Base-by-base conservation (phyloP, 2,113 vertebrate species). In the Telmatochromis sp. region DNA sequence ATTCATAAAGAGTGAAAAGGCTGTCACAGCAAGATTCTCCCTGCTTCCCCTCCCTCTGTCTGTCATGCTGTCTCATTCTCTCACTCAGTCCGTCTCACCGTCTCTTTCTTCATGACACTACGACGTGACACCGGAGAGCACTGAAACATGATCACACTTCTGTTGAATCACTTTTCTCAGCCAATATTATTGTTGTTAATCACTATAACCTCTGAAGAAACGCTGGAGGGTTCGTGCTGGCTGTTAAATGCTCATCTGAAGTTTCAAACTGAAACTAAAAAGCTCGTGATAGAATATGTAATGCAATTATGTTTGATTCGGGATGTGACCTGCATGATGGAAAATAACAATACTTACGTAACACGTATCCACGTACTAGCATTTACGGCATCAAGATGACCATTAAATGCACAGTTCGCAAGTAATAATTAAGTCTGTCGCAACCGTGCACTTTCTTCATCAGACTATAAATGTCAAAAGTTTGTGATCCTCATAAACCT, bases 1-100 rank as follows among this genome's bases (percentile, higher is more conserved):
- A 89, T 93, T 95, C 91, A 93, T 80, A 87, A 90, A 83, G 85
- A 90, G 85, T 93, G 85, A 95, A 94, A 94, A 92, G 93, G 89
- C 87, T 81, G 88, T 93, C 94, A 94, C 94, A 94, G 95, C 85
- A 53, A 94, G 92, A 84, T 55, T 85, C 58, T 17, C 68, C 78
- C 83, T 79, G n/a, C 53, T 21, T 81, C 57, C 68, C 60, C 88
- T 81, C 87, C 88, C 37, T 73, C 82, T 10, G 78, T 83, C 89
- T 85, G 80, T 91, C 89, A 88, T 23, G 63, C 89, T 57, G 85
- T 63, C 87, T 90, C 81, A 60, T 83, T 88, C 92, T 90, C 83
- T 85, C 79, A 9, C 85, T 58, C 85, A 1, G 63, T 51, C 73
- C 17, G 15, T 84, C 86, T 92, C 88, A 26, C 83, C 60, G 31